Evolutionary conservation across 2,888 invertebrate genomes (phyloP).

Genomic region (Crepidodera aurea): DNA sequence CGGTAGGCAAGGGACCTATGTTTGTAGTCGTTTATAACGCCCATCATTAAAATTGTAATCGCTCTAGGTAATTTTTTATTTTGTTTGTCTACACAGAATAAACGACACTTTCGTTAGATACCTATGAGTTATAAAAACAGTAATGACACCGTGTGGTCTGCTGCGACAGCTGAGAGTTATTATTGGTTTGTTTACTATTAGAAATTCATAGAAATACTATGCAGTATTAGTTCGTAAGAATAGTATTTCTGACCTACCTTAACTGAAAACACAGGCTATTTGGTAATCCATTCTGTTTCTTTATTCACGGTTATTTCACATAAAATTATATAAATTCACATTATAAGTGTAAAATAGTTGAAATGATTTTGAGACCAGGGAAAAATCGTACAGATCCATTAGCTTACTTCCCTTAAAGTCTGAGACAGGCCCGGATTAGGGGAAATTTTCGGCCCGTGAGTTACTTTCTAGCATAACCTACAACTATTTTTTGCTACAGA

Average conservation of each 20-base stretch:
- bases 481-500: too few relatives aligned
- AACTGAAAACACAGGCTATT: too few relatives aligned
- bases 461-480: too few relatives aligned
- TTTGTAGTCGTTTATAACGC: not conserved
- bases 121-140: conserved; percentile 7
- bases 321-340: too few relatives aligned
- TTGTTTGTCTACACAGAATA: not conserved
- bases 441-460: too few relatives aligned
- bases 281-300: too few relatives aligned
- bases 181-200: conserved; percentile 11
- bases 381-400: too few relatives aligned
- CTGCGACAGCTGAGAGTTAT: conserved; percentile 1
- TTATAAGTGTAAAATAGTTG: too few relatives aligned
- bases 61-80: not conserved
- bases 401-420: too few relatives aligned
- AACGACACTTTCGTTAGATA: conserved; percentile 3
- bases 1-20: conserved; percentile 25
- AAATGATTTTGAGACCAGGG: too few relatives aligned
- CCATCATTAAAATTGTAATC: conserved; percentile 3
- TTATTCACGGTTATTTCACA: too few relatives aligned
- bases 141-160: conserved; percentile 5
- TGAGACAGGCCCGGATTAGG: too few relatives aligned
- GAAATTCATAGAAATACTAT: conserved; percentile 5
- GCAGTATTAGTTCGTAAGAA: not conserved
- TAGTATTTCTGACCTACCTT: conserved; percentile 8